Conservation (phyloP, 2,797 vertebrate species). For the Betta splendens region DNA sequence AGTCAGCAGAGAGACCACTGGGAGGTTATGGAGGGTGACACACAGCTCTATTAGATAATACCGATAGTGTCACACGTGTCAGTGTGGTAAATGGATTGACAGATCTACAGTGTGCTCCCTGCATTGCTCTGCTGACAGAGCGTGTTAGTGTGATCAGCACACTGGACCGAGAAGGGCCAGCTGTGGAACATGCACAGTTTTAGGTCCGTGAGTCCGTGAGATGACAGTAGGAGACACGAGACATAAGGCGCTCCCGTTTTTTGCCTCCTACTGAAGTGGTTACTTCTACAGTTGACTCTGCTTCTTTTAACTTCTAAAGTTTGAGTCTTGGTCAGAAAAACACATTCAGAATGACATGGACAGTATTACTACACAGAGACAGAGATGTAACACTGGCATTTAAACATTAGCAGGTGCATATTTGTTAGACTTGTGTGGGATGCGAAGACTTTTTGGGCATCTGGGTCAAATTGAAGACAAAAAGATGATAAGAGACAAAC, state of each 20-base stretch:
- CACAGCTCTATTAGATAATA: conserved; percentile 17
- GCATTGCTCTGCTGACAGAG: background rate
- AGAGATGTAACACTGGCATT: no score
- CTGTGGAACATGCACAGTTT: background rate
- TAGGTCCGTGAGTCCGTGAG: background rate
- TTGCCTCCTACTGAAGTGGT: background rate
- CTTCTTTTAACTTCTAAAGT: background rate
- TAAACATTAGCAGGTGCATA: no score
- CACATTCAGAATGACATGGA: no score
- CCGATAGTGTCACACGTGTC: background rate
- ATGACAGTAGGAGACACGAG: background rate
- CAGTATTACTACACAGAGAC: no score
- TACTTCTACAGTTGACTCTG: background rate
- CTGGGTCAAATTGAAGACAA: no score
- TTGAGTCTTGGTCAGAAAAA: background rate
- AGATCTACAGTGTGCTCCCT: no score
- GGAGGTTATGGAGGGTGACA: conserved; percentile 1
- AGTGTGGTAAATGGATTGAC: background rate
- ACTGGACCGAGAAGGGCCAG: background rate
- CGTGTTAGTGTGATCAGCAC: background rate
- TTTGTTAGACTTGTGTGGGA: no score
- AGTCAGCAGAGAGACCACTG: background rate
- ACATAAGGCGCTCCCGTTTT: background rate
- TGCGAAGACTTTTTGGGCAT: no score
- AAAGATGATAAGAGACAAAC: no score